Evolutionary conservation across 2,113 vertebrate species (phyloP), one percentile per base, ranked within the genome.

Genomic region (Lethenteron reissneri): DNA sequence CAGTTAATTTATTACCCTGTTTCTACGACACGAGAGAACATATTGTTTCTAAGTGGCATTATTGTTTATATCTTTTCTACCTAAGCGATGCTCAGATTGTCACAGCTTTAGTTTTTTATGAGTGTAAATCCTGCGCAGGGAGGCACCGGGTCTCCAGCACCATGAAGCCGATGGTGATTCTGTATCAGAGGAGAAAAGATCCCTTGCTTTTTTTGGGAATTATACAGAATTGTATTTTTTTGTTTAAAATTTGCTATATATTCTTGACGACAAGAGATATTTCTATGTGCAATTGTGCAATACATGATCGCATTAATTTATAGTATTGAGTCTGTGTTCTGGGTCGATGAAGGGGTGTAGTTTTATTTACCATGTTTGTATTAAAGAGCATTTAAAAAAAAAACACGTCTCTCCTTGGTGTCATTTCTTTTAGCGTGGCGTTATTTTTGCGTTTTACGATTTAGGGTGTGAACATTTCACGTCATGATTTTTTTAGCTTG

Each of bases 1-100:
- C 64, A 68, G n/a, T 68, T 68, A 68, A 68, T 68, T 68, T 68
- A 68, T 68, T 68, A 68, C 64, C 64, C 64, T 68, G 64, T 68
- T 68, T 68, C 64, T 68, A 68, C 64, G 41, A 41, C 41, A 41
- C 41, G 25, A 17, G 25, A 68, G 64, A 68, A 25, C 64, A 68
- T 68, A 68, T 68, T 68, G 64, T 68, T 68, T 68, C 64, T 68
- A 68, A 68, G 64, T 68, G 64, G 64, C 64, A 68, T 68, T 68
- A 68, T 68, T 68, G 64, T 68, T 68, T 68, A 68, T 68, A 68
- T 41, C 64, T 68, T 68, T 68, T 68, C 64, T 68, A 68, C 64
- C 64, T 68, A 25, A 68, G 64, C 64, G 25, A 68, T 68, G 64
- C 25, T 68, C 64, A 68, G 64, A 68, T 25, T 68, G 64, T 68